Conservation (phyloP, 1,140 invertebrate genomes). For the Drosophila santomea region DNA sequence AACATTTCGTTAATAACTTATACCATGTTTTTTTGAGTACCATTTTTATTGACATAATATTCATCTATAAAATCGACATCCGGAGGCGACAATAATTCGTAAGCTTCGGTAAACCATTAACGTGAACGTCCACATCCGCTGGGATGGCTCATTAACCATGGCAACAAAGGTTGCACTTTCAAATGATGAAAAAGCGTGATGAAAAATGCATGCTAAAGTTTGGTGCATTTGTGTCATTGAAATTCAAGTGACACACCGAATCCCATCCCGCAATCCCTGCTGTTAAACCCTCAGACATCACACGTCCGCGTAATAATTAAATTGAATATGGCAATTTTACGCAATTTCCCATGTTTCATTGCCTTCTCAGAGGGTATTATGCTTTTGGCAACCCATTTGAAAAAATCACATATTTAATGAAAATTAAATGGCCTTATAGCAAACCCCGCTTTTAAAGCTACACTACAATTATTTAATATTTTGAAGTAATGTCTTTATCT, state of each 20-base stretch:
- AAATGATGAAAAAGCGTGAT: slow-evolving; percentile 68
- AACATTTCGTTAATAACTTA: no score
- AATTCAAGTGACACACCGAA: slow-evolving; percentile 36
- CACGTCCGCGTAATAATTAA: slow-evolving; percentile 61
- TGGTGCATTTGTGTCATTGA: slow-evolving; percentile 55
- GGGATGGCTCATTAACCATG: slow-evolving; percentile 53
- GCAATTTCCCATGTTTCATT: slow-evolving; percentile 30
- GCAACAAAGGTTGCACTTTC: slow-evolving; percentile 45
- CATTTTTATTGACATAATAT: not conserved
- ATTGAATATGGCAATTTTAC: slow-evolving; percentile 68
- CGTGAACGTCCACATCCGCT: slow-evolving; percentile 35
- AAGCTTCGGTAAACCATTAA: slow-evolving; percentile 19
- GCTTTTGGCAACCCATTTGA: not conserved
- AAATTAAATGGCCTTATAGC: no score
- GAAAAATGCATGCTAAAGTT: slow-evolving; percentile 64
- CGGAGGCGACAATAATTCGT: slow-evolving; percentile 21
- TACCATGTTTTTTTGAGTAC: no score
- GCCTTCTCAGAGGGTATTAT: not conserved
- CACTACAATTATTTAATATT: no score
- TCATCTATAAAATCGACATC: slow-evolving; percentile 21
- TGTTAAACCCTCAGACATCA: slow-evolving; percentile 30
- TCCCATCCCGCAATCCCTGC: slow-evolving; percentile 16
- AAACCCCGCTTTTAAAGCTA: no score
- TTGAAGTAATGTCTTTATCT: no score
- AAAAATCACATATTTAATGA: not conserved